Conservation (phyloP, 2,888 invertebrate genomes). For the Cremastinae sp. region DNA sequence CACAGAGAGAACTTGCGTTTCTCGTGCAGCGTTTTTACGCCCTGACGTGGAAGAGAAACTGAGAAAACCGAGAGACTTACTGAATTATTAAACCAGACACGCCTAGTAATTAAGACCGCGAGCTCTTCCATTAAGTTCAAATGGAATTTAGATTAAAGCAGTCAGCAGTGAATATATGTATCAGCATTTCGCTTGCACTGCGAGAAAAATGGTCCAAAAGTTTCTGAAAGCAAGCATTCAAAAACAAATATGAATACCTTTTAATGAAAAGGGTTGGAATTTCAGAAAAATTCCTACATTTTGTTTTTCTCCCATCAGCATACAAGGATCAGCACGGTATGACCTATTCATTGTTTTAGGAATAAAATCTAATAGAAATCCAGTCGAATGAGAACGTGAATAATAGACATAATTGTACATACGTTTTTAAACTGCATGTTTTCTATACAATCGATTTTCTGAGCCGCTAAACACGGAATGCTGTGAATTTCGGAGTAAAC, state of each 20-base stretch:
- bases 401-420: not conserved
- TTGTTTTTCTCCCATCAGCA: too few relatives aligned
- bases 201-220: not conserved
- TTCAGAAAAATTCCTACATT: too few relatives aligned
- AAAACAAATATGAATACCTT: too few relatives aligned
- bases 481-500: constrained; percentile 23
- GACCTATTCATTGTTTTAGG: too few relatives aligned
- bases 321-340: too few relatives aligned
- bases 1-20: too few relatives aligned
- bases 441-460: constrained; percentile 25
- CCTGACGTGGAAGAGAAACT: not conserved
- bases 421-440: constrained; percentile 7
- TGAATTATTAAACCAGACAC: constrained; percentile 51
- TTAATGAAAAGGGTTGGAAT: too few relatives aligned
- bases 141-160: constrained; percentile 61
- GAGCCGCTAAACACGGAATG: constrained; percentile 18
- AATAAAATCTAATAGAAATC: too few relatives aligned
- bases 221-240: not conserved
- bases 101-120: constrained; percentile 53
- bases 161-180: constrained; percentile 41
- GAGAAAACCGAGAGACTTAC: constrained; percentile 36
- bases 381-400: too few relatives aligned
- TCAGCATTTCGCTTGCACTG: constrained; percentile 39
- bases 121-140: constrained; percentile 56
- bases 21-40: constrained; percentile 42